These are phyloP conservation scores for Saxidomus purpurata DNA, from an alignment of 1,140 invertebrate genomes.

Conservation along the genomic window DNA sequence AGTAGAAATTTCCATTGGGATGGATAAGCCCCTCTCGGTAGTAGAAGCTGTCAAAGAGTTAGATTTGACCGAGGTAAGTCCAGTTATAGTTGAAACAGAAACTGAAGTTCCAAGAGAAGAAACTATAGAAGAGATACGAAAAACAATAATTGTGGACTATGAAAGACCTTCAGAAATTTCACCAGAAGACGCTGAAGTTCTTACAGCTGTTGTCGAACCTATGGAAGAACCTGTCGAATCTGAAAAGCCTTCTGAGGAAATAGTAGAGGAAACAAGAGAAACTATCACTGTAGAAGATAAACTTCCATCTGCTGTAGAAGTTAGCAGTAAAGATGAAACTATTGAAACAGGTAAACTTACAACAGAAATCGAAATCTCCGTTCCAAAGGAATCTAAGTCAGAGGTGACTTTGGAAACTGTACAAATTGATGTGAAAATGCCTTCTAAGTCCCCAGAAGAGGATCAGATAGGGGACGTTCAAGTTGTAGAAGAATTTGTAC, in stretches of 20 bases:
- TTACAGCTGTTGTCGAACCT: conserved; percentile 48
- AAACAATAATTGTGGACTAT: conserved; percentile 14
- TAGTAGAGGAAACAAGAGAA: conserved; percentile 65
- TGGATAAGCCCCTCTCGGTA: conserved; percentile 18
- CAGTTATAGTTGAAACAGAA: neutral
- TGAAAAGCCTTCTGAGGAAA: conserved; percentile 65
- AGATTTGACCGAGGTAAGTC: neutral
- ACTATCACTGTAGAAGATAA: conserved; percentile 59
- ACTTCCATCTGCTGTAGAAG: neutral
- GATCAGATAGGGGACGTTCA: conserved; percentile 30
- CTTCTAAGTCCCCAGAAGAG: conserved; percentile 46
- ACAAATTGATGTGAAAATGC: conserved; percentile 57
- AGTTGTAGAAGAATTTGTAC: conserved; percentile 47
- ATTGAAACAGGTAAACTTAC: conserved; percentile 57
- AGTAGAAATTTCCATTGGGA: neutral
- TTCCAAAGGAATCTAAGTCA: conserved; percentile 60
- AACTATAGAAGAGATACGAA: conserved; percentile 44
- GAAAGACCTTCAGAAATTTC: conserved; percentile 56
- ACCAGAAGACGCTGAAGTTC: conserved; percentile 61
- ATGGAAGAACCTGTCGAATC: conserved; percentile 48
- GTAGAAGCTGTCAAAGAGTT: conserved; percentile 29
- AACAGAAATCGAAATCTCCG: conserved; percentile 49
- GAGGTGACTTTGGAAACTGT: conserved; percentile 62
- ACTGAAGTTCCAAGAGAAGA: conserved; percentile 45
- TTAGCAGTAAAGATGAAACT: conserved; percentile 58